Base-by-base conservation (phyloP, 92 coral and sea anemone genomes). In the Phenganax marumi region DNA sequence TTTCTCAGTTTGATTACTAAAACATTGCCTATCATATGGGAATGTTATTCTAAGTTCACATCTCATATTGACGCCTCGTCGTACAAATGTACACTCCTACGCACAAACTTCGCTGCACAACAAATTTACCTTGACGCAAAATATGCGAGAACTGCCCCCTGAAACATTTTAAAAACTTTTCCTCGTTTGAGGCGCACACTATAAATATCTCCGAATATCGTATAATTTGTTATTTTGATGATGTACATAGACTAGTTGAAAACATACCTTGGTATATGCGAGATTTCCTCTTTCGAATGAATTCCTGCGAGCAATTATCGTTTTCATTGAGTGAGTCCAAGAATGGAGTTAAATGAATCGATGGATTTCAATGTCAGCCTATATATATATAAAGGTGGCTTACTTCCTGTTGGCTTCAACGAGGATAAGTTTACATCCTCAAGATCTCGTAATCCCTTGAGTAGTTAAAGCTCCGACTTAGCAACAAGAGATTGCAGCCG, bases 381-480 rank as follows among this genome's bases (percentile, higher is more conserved):
- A 62, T 66, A 25, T 66, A 25, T 66, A 66, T 66, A 33, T 33
- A 66, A 66, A 21, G 68, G 73, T 62, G 83, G 83, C 83, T 65
- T 50, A 78, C 83, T 78, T 78, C 83, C 83, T 78, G 83, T 78
- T 78, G 11, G 19, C 48, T 9, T 26, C 57, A 2, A 12, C 4
- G 39, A 43, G 70, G 81, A 60, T 78, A 78, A 61, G 57, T 48
- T 63, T 78, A 61, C 83, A 61, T 62, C 68, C 83, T 78, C 63
- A 78, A 66, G 12, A 66, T 14, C 50, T 49, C 72, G 72, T 66
- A 66, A 66, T 66, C 49, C 50, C n/a, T 33, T 33, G 43, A 66
- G 26, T 33, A 62, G 33, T 62, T 19, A 7, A 13, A 62, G 24
- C 24, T 25, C 68, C 68, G 49, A 66, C 43, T 16, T 25, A 33